phyloP scores from a whole-genome alignment of 2,113 vertebrate genomes.

The Myiagra hebetior region DNA sequence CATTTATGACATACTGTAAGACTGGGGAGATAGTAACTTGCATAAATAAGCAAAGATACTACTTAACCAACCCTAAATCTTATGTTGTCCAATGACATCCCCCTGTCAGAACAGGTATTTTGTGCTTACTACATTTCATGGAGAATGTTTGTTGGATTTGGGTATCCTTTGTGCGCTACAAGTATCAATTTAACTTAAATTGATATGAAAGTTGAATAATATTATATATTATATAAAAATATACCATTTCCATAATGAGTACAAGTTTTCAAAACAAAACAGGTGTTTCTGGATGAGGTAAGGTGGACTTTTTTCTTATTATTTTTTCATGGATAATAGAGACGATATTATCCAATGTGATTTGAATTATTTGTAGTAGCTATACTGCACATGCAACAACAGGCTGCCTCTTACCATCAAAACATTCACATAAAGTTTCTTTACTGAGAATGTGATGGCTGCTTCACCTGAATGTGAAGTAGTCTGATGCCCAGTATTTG shows the following conservation, averaged over 20 bases:
- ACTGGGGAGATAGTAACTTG: background rate
- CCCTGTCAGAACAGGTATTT: background rate
- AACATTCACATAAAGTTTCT: background rate
- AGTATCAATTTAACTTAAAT: background rate
- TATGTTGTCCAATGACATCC: background rate
- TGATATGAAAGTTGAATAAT: background rate
- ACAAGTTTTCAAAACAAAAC: background rate
- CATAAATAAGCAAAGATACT: background rate
- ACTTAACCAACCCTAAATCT: background rate
- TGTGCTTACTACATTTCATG: background rate
- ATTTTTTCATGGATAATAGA: background rate
- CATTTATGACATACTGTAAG: background rate
- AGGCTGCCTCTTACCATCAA: background rate
- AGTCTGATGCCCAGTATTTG: background rate
- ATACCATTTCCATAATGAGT: background rate
- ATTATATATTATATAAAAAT: background rate
- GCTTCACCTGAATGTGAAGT: background rate
- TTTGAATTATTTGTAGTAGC: background rate
- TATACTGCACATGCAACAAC: background rate
- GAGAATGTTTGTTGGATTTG: background rate
- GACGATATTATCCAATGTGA: background rate
- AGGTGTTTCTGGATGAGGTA: background rate
- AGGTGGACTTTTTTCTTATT: background rate
- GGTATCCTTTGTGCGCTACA: background rate
- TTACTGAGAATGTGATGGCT: background rate